Conservation (phyloP, 2,113 vertebrate species). For the Brienomyrus longianalis region DNA sequence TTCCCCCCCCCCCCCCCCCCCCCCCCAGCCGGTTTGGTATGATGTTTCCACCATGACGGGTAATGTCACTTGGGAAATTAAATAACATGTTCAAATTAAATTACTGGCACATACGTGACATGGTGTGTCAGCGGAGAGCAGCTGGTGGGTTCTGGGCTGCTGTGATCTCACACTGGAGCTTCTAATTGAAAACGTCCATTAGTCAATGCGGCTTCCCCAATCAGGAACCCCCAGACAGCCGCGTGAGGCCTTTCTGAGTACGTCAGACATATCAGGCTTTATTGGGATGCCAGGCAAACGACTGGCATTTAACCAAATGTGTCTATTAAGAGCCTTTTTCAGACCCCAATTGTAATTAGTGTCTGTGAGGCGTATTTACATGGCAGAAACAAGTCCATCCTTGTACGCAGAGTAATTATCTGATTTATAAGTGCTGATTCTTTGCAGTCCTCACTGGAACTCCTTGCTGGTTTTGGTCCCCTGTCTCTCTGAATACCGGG, state of each 20-base stretch:
- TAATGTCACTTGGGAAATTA: constrained; percentile 8
- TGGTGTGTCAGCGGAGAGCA: background rate
- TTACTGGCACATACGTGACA: background rate
- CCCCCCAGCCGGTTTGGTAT: background rate
- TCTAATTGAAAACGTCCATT: constrained; percentile 28
- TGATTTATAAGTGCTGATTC: background rate
- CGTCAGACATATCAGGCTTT: constrained; percentile 6
- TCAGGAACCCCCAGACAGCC: background rate
- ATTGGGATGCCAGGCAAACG: constrained; percentile 5
- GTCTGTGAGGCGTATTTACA: background rate
- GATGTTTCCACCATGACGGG: background rate
- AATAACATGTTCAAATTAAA: background rate
- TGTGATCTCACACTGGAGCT: constrained; percentile 8
- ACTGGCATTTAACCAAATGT: background rate
- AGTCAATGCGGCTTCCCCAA: background rate
- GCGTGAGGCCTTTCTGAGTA: background rate
- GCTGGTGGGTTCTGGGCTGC: background rate
- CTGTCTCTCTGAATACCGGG: background rate
- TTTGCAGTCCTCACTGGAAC: background rate
- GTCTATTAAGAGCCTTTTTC: background rate
- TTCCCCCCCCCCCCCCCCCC: too few species aligned
- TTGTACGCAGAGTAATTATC: background rate
- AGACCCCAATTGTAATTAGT: background rate
- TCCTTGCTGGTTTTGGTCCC: background rate
- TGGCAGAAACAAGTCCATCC: background rate